Base-by-base conservation (phyloP, 2,888 invertebrate genomes). In the Oligia latruncula region DNA sequence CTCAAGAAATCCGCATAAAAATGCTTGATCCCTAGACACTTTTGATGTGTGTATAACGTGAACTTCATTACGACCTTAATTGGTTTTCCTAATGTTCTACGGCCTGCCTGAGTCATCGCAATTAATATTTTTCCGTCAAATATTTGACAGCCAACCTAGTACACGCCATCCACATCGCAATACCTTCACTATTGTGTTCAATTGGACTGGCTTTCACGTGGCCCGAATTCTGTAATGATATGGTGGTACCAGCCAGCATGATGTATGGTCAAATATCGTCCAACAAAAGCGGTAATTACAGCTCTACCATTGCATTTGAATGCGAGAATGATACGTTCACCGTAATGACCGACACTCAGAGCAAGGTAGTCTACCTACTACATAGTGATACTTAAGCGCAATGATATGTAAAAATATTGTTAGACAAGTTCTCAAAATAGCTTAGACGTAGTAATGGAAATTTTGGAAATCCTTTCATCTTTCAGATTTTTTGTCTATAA, bases 131-230 rank as follows among this genome's bases (percentile, higher is more conserved):
- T 58, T 66, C 72, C 80, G 29, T 68, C 71, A 55, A 85, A 78
- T 72, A 29, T 80, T 80, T 66, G 74, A 67, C 74, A 82, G 79
- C 73, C 15, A 65, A 55, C 72, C 5, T 70, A 72, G 68, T 40
- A 71, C 70, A 46, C 52, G 77, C 66, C 64, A 83, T 80, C 80
- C 49, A 74, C 58, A 67, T 76, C 8, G 13, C 52, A 77, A 77
- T 74, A 65, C 82, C 82, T 82, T 83, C 77, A 75, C 82, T 85
- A 90, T 90, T 92, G 88, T 91, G 88, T 91, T 87, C 89, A 88
- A 90, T 85, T 75, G 67, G 55, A 1, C 67, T 87, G 71, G 83
- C 92, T 92, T 92, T 92, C 90, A 86, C 91, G 75, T 87, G 90
- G 77, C 84, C 88, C 80, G 87, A 88, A 49, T 83, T 70, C 49